phyloP scores from a whole-genome alignment of 1,140 invertebrate genomes.

The Dendrolimus punctatus region DNA sequence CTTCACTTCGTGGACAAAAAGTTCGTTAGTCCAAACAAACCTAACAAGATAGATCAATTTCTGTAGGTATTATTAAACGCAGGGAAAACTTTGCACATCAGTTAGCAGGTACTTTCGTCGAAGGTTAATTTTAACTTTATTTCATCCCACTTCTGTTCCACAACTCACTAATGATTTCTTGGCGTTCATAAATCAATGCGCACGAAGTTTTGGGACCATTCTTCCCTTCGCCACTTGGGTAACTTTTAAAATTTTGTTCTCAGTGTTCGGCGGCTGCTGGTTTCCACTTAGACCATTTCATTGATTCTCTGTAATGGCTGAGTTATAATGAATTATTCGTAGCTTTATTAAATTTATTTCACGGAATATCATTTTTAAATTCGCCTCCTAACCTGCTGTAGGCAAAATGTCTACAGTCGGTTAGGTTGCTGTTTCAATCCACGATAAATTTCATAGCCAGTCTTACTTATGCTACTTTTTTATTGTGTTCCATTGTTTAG shows the following conservation, averaged over 20 bases:
- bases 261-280: no score
- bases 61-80: slow-evolving; percentile 10
- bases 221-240: slow-evolving; percentile 13
- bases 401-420: no score
- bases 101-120: slow-evolving; percentile 20
- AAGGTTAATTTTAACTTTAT: slow-evolving; percentile 35
- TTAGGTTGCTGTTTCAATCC: no score
- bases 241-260: slow-evolving; percentile 15
- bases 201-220: slow-evolving; percentile 20
- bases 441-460: no score
- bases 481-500: slow-evolving; percentile 54
- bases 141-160: slow-evolving; percentile 19
- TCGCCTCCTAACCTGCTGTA: no score
- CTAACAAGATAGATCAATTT: slow-evolving; percentile 13
- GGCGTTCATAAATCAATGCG: slow-evolving; percentile 31
- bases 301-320: not conserved
- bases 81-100: slow-evolving; percentile 24
- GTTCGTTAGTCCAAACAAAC: not conserved
- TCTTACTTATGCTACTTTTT: not conserved
- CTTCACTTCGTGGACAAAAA: no score
- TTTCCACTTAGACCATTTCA: not conserved
- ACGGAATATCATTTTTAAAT: no score
- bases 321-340: slow-evolving; percentile 1
- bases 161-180: slow-evolving; percentile 28
- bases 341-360: not conserved